Conservation (phyloP, 2,888 invertebrate species). For the Ramazzottius varieornatus region DNA sequence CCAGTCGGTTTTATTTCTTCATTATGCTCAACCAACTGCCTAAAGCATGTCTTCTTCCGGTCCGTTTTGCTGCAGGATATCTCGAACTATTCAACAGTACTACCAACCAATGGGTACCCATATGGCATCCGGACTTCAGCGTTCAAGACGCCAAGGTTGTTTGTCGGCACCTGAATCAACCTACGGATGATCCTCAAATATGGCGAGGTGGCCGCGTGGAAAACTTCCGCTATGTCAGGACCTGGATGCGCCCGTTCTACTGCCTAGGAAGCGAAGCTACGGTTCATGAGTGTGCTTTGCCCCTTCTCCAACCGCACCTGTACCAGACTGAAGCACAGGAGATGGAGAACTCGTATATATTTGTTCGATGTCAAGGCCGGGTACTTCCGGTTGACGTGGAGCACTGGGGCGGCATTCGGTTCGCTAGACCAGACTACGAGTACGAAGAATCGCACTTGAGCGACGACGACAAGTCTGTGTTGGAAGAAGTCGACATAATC, state of each 20-base stretch:
- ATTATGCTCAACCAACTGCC: too few species aligned
- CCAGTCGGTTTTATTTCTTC: too few species aligned
- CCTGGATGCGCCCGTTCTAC: conserved; percentile 47
- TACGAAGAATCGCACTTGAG: conserved; percentile 29
- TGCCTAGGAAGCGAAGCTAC: conserved; percentile 22
- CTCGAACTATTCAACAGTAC: conserved; percentile 81
- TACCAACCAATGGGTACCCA: conserved; percentile 79
- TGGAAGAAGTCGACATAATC: conserved; percentile 45
- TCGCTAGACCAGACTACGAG: conserved; percentile 66
- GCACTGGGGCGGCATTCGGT: conserved; percentile 89
- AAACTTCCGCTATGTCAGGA: conserved; percentile 58
- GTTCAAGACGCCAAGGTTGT: conserved; percentile 89
- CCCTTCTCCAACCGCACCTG: conserved; percentile 67
- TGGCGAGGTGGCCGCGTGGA: conserved; percentile 58
- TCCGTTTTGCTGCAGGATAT: too few species aligned
- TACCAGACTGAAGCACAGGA: conserved; percentile 48
- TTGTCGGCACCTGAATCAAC: conserved; percentile 67
- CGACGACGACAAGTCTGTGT: conserved; percentile 36
- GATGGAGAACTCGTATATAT: conserved; percentile 65
- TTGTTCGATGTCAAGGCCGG: conserved; percentile 57
- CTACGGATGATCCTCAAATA: conserved; percentile 62
- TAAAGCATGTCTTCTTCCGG: too few species aligned
- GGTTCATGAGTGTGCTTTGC: conserved; percentile 28
- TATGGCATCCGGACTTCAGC: conserved; percentile 81
- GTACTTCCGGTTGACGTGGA: conserved; percentile 37